phyloP scores from a whole-genome alignment of 2,113 vertebrate species.

The Tylochromis polylepis region DNA sequence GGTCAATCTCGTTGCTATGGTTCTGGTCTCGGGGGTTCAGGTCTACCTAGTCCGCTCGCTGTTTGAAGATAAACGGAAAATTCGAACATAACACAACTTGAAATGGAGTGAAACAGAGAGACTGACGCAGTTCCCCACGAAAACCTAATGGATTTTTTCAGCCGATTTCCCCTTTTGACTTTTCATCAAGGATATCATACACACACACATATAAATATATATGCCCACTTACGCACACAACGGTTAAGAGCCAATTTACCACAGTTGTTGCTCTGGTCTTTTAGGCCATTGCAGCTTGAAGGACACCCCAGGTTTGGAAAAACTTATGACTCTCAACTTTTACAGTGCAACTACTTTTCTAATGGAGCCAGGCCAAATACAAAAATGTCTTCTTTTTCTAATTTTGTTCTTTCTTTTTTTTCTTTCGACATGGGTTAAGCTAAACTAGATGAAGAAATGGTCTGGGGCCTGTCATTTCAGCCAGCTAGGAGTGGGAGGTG shows the following conservation, averaged over 20 bases:
- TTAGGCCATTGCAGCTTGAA: not conserved
- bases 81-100: constrained; percentile 77
- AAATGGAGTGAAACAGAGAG: not conserved
- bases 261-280: not conserved
- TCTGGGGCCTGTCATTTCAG: not conserved
- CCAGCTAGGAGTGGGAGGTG: not conserved
- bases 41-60: constrained; percentile 92
- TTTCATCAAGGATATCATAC: not conserved
- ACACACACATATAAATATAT: not conserved
- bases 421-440: not conserved
- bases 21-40: constrained; percentile 85
- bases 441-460: constrained; percentile 9
- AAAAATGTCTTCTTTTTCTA: not conserved
- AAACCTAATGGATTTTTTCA: not conserved
- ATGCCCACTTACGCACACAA: not conserved
- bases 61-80: constrained; percentile 91
- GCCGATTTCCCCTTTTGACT: not conserved
- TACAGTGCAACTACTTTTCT: constrained; percentile 13
- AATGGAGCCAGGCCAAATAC: not conserved
- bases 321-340: not conserved
- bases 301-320: not conserved
- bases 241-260: not conserved
- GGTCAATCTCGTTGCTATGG: constrained; percentile 84
- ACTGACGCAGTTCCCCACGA: not conserved
- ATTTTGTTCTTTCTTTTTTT: not conserved